Percentiles rank a stretch among this genome's conserved stretches.
Conservation (phyloP, 37 sponge, comb jelly and placozoan genomes). For the Halisarca cf. caerulea region DNA sequence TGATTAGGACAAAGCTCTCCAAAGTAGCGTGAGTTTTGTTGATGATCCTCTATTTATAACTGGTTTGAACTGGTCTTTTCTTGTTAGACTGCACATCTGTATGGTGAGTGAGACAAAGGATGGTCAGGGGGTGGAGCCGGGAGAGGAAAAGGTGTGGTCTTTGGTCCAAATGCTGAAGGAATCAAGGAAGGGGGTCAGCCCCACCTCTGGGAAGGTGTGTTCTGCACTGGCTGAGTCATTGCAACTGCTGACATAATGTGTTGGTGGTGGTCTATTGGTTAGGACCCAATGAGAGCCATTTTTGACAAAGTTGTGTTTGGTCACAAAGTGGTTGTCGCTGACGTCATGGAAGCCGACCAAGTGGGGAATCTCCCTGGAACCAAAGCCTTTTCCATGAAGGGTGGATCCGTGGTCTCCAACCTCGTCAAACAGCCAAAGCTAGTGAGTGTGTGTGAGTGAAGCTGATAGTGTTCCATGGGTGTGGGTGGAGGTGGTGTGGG, state of each 20-base stretch:
- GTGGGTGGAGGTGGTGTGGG: no score
- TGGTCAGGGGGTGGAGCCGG: background rate
- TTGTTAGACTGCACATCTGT: slow-evolving; percentile 1
- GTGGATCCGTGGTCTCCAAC: slow-evolving; percentile 6
- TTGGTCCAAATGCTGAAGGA: slow-evolving; percentile 10
- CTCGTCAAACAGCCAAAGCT: background rate
- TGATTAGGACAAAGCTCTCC: background rate
- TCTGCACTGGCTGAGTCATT: no score
- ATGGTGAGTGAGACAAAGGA: background rate
- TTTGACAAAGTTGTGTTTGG: slow-evolving; percentile 18
- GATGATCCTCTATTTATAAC: no score
- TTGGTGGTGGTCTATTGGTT: background rate
- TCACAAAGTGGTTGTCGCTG: slow-evolving; percentile 16
- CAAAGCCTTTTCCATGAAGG: background rate
- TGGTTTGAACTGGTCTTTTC: background rate
- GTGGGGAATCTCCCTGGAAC: background rate
- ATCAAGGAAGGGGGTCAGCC: background rate
- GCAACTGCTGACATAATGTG: no score
- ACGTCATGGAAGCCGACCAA: slow-evolving; percentile 18
- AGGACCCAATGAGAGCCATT: background rate
- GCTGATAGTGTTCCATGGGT: no score
- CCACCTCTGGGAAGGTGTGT: no score
- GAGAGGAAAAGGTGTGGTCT: slow-evolving; percentile 10
- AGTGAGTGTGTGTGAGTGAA: background rate
- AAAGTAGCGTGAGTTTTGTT: slow-evolving; percentile 14